A percentile compares a stretch with the other conserved stretches of the same genome.
phyloP scores from a whole-genome alignment of 2,797 vertebrate species.

The Crenichthys baileyi region DNA sequence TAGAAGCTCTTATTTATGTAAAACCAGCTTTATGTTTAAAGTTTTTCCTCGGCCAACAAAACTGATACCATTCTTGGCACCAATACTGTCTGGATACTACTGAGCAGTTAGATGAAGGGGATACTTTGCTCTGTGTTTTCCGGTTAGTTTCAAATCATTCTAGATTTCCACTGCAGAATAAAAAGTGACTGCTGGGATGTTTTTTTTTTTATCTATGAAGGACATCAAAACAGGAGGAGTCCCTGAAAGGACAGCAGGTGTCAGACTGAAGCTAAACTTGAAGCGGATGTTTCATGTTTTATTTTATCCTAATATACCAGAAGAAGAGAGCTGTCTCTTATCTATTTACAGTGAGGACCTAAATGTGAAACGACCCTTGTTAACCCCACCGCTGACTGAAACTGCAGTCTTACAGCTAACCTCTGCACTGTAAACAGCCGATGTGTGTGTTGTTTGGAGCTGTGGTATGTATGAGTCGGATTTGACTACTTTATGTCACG shows the following conservation, averaged over 20 bases:
- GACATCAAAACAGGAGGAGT: slow-evolving; percentile 7
- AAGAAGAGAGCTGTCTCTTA: slow-evolving; percentile 45
- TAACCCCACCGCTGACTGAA: slow-evolving; percentile 55
- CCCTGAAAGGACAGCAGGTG: slow-evolving; percentile 8
- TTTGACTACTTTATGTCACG: slow-evolving; percentile 80
- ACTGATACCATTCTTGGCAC: not conserved
- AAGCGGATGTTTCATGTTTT: slow-evolving; percentile 20
- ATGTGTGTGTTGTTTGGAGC: slow-evolving; percentile 87
- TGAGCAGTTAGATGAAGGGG: slow-evolving; percentile 2
- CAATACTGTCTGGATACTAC: slow-evolving; percentile 3
- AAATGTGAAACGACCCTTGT: slow-evolving; percentile 57
- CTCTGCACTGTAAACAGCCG: slow-evolving; percentile 86
- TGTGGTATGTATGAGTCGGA: slow-evolving; percentile 78
- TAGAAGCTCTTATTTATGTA: not conserved
- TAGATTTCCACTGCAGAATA: slow-evolving; percentile 27
- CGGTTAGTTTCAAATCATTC: slow-evolving; percentile 16
- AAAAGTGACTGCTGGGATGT: slow-evolving; percentile 4
- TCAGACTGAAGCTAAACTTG: slow-evolving; percentile 42
- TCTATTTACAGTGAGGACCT: slow-evolving; percentile 57
- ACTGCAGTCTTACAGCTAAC: slow-evolving; percentile 71
- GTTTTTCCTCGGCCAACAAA: slow-evolving; percentile 2
- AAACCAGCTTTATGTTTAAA: not conserved
- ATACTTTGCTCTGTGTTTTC: slow-evolving; percentile 1
- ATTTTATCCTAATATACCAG: not conserved
- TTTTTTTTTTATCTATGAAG: slow-evolving; percentile 9